Evolutionary conservation across 2,797 vertebrate genomes (phyloP), one percentile per base, ranked within the genome.

Genomic region (Sorex maritimensis): DNA sequence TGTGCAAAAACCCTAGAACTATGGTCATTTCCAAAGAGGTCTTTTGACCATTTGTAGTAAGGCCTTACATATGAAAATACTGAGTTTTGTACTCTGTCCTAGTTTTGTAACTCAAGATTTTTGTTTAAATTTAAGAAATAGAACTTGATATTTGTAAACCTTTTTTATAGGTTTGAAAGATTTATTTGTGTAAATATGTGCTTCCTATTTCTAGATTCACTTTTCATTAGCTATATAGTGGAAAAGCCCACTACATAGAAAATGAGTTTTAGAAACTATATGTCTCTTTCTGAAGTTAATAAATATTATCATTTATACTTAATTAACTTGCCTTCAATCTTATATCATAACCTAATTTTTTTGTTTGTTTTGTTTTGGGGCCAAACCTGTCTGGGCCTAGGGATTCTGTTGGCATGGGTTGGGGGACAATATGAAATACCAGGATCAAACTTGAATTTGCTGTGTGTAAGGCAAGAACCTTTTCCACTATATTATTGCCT

Each of bases 111-210:
- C 19, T 86, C 61, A 10, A n/a, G 5, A 26, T 86, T 68, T 75
- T 13, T 87, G 21, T 85, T 84, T 87, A 90, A 77, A 80, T 88
- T 74, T 93, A 79, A 65, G 52, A 82, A 88, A 38, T 77, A 89
- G 91, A 79, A 44, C 34, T 81, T 87, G 8, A 23, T 68, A 90
- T 74, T 41, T 85, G 23, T 21, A 67, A 71, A 83, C 6, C 7
- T 44, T 86, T 75, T 89, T 90, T 30, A 1, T 55, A 75, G 49
- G 89, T 88, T 81, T 46, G 58, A 65, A 81, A 81, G n/a, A 49
- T 87, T 38, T 77, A 52, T 38, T 75, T 71, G 19, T 75, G 19
- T 17, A 81, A 0, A 41, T 14, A n/a, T 41, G 28, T 86, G 23
- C 65, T 72, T 74, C 44, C 10, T 88, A 6, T 77, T 88, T 79